Evolutionary conservation across 1,140 invertebrate species (phyloP).

Genomic region (Akabosia matsudoensis): DNA sequence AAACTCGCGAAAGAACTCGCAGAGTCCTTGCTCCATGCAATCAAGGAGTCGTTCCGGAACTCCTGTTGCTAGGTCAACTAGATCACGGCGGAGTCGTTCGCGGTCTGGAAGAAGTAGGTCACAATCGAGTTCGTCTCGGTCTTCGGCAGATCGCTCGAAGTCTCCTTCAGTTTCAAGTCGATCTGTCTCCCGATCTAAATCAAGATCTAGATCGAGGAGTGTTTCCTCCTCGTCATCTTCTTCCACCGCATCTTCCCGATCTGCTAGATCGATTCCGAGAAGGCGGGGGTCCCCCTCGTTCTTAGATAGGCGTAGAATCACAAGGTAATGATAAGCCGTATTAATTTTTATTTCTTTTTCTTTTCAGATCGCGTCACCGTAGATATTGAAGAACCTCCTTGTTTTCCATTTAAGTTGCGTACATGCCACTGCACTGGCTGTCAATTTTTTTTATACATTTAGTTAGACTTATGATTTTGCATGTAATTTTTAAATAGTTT

Average conservation of each 20-base stretch:
- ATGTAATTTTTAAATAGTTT: background rate
- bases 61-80: background rate
- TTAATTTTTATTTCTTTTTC: constrained; percentile 5
- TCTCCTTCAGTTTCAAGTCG: constrained; percentile 21
- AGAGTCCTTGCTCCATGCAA: background rate
- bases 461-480: background rate
- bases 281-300: constrained; percentile 85
- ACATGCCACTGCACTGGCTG: too few species aligned
- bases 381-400: background rate
- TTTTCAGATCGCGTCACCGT: constrained; percentile 17
- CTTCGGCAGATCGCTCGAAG: background rate
- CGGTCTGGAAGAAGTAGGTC: background rate
- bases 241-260: constrained; percentile 53
- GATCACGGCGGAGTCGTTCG: constrained; percentile 15
- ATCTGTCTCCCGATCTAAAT: constrained; percentile 31
- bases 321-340: constrained; percentile 65
- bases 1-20: background rate
- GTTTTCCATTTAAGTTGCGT: background rate
- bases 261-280: constrained; percentile 74
- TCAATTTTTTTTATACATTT: constrained; percentile 24
- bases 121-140: background rate
- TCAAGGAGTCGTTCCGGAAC: constrained; percentile 4
- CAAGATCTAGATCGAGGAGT: constrained; percentile 43
- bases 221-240: constrained; percentile 13
- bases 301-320: constrained; percentile 80